Evolutionary conservation across 2,888 invertebrate genomes (phyloP), one percentile per base, ranked within the genome.

Genomic region (Calliopum simillimum): DNA sequence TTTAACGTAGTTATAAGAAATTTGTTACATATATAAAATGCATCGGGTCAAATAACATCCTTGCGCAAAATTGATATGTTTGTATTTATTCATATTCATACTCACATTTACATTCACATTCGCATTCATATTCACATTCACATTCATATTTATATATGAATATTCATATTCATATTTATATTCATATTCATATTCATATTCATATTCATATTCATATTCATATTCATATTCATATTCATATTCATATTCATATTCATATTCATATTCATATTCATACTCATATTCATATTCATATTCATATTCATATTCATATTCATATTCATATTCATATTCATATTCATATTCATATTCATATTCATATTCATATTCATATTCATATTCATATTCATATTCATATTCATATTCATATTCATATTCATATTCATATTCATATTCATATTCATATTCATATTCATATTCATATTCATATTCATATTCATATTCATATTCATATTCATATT

Each of bases 161-260:
- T n/a, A n/a, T n/a, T n/a, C n/a, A n/a, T n/a, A n/a, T n/a, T n/a
- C n/a, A 21, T 25, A 16, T 56, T 14, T 56, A 13, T 13, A 23
- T 33, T 25, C 23, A 23, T 25, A 13, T 56, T 25, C n/a, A 25
- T 33, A 23, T 56, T 56, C 23, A 56, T 56, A 23, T 56, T 56
- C 56, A 56, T 56, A 21, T 56, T 56, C 56, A 25, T 21, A 49
- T 49, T 49, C 49, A 49, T 49, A 49, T 49, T 49, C 49, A 49
- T 49, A 49, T 49, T 49, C 49, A 49, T 49, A 49, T 49, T 49
- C 49, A 49, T 49, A 49, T 49, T 49, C 49, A 49, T 49, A 49
- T 49, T 49, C 49, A 49, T 49, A 49, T 49, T 49, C 49, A 49
- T 49, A 49, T 49, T 49, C 6, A 49, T 49, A 49, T 49, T 49